A percentile compares a stretch with the other conserved stretches of the same genome.
Conservation (phyloP, 2,797 vertebrate species). For the Enteromius trimaculatus region DNA sequence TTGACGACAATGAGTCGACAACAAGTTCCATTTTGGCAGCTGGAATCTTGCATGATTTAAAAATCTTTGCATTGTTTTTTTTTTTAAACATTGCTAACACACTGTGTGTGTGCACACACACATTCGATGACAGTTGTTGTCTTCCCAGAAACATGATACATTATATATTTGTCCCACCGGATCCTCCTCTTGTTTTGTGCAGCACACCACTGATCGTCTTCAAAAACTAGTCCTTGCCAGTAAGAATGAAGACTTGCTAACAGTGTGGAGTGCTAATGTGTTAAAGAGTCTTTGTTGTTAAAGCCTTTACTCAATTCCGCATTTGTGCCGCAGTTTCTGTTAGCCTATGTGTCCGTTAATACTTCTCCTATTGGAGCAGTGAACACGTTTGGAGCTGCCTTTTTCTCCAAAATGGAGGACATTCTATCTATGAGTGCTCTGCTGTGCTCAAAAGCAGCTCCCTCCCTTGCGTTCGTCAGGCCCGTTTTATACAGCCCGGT, state of each 20-base stretch:
- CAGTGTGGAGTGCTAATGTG: conserved; percentile 8
- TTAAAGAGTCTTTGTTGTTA: conserved; percentile 29
- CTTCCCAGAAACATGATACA: conserved; percentile 42
- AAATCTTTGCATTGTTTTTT: not conserved
- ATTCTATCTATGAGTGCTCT: conserved; percentile 53
- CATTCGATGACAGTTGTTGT: conserved; percentile 38
- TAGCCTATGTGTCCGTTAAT: conserved; percentile 7
- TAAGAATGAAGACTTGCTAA: conserved; percentile 44
- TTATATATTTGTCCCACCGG: conserved; percentile 31
- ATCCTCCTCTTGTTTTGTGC: conserved; percentile 7
- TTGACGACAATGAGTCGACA: not conserved
- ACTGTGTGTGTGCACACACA: not conserved
- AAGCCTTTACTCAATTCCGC: conserved; percentile 9
- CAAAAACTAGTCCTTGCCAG: conserved; percentile 7
- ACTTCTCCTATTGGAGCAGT: conserved; percentile 43
- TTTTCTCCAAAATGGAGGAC: conserved; percentile 63
- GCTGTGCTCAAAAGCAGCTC: conserved; percentile 42
- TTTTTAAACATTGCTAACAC: not conserved
- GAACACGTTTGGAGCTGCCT: conserved; percentile 51
- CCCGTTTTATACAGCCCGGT: conserved; percentile 55
- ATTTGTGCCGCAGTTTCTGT: conserved; percentile 5
- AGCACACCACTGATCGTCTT: conserved; percentile 15
- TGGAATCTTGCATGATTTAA: not conserved
- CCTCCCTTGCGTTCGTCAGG: conserved; percentile 53
- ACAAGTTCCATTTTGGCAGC: not conserved